Percentiles rank a stretch among this genome's conserved stretches.
phyloP scores from a whole-genome alignment of 2,888 invertebrate genomes.

The Philereme vetulata region DNA sequence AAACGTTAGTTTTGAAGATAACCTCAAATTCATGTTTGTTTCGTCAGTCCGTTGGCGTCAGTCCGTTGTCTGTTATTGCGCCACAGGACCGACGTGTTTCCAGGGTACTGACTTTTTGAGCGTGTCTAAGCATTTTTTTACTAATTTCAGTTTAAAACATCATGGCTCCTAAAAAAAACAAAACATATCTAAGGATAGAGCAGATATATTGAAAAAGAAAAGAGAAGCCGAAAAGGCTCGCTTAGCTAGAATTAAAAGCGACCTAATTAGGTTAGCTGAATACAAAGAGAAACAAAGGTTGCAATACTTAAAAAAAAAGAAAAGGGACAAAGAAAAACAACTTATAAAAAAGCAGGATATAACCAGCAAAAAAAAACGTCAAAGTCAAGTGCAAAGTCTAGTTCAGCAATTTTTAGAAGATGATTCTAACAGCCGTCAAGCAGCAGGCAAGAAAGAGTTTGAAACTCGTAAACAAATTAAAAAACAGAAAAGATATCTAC shows the following conservation, averaged over 20 bases:
- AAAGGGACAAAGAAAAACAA: conserved; percentile 25
- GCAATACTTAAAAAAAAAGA: conserved; percentile 33
- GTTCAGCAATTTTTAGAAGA: conserved; percentile 2
- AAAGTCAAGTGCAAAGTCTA: conserved; percentile 18
- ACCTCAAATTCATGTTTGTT: conserved; percentile 36
- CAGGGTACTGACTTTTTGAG: conserved; percentile 29
- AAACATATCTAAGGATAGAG: too few relatives aligned
- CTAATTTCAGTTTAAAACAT: conserved; percentile 36
- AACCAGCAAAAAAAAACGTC: conserved; percentile 33
- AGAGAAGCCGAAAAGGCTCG: too few relatives aligned
- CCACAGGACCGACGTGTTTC: conserved; percentile 34
- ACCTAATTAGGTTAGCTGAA: conserved; percentile 35
- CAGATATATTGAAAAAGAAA: too few relatives aligned
- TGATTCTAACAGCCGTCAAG: conserved; percentile 28
- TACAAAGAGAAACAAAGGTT: conserved; percentile 32
- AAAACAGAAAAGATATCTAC: too few relatives aligned
- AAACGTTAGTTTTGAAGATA: too few relatives aligned
- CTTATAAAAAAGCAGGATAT: conserved; percentile 5
- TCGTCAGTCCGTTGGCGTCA: conserved; percentile 40
- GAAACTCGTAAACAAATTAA: conserved; percentile 8
- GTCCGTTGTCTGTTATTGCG: conserved; percentile 37
- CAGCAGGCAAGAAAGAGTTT: conserved; percentile 30
- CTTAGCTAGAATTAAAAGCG: conserved; percentile 36
- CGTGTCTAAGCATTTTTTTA: conserved; percentile 27
- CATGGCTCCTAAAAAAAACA: conserved; percentile 19